Conservation (phyloP, 1,140 invertebrate species). For the Drosophila littoralis region DNA sequence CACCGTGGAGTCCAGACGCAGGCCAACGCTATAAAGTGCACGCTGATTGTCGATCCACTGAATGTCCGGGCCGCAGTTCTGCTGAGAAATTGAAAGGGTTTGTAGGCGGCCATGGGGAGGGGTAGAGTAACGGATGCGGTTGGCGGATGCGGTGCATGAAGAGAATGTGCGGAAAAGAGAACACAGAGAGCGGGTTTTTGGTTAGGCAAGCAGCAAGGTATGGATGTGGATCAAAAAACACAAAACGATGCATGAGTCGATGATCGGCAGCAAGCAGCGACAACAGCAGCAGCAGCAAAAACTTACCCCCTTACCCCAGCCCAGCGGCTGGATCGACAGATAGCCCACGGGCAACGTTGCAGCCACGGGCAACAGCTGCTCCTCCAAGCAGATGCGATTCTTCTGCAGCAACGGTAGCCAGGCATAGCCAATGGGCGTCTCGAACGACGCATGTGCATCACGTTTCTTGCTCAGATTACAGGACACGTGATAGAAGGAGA, state of each 20-base stretch:
- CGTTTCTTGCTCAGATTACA: constrained; percentile 94
- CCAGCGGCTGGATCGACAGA: constrained; percentile 94
- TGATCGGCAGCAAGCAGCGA: constrained; percentile 38
- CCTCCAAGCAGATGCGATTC: constrained; percentile 92
- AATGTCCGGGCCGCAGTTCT: constrained; percentile 95
- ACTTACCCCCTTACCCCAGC: constrained; percentile 94
- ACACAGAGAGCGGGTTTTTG: constrained; percentile 58
- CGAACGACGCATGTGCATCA: constrained; percentile 88
- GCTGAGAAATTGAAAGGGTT: constrained; percentile 84
- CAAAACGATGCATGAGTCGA: constrained; percentile 58
- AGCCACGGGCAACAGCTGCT: constrained; percentile 92
- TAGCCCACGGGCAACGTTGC: constrained; percentile 94
- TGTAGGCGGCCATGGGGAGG: constrained; percentile 62
- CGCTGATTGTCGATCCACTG: constrained; percentile 96
- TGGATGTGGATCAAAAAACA: constrained; percentile 37
- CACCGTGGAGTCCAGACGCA: constrained; percentile 94
- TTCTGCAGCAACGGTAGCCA: constrained; percentile 94
- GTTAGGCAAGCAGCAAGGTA: constrained; percentile 62
- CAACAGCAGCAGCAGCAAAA: constrained; percentile 23
- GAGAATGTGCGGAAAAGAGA: constrained; percentile 45
- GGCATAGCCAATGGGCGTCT: constrained; percentile 95
- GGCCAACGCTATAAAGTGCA: constrained; percentile 92
- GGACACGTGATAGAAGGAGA: constrained; percentile 95
- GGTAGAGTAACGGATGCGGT: constrained; percentile 16
- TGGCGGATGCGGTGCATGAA: constrained; percentile 25